Evolutionary conservation across 2,888 invertebrate genomes (phyloP).

Genomic region (Acanthosepion pharaonis): DNA sequence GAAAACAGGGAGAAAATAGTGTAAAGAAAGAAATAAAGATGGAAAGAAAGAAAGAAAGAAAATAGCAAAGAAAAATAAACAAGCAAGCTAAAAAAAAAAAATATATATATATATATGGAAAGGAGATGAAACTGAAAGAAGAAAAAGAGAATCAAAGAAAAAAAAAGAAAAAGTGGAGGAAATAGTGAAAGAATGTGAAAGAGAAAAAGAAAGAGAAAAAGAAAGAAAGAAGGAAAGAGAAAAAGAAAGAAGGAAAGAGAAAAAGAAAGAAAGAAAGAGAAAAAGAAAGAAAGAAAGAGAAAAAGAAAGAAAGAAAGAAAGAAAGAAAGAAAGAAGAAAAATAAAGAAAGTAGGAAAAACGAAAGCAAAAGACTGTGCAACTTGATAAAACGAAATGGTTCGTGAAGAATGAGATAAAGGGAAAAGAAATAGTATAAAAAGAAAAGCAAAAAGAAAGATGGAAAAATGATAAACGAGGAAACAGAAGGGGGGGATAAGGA

Average conservation of each 20-base stretch:
- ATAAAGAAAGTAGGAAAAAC: neutral
- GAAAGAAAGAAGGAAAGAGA: neutral
- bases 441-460: neutral
- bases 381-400: no score
- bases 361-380: neutral
- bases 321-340: neutral
- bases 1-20: no score
- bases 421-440: neutral
- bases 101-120: neutral
- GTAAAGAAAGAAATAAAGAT: no score
- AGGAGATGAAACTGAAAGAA: neutral
- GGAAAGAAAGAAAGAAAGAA: no score
- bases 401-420: neutral
- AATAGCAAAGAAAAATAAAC: neutral
- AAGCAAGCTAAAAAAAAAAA: neutral
- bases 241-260: neutral
- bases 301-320: neutral
- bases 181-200: no score
- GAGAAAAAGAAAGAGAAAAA: conserved; percentile 43
- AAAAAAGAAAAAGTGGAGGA: no score
- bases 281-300: no score
- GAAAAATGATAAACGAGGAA: conserved; percentile 44
- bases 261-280: neutral
- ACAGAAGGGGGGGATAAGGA: conserved; percentile 37
- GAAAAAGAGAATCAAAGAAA: no score